Evolutionary conservation across 2,113 vertebrate genomes (phyloP).

Genomic region (Smithornis capensis): DNA sequence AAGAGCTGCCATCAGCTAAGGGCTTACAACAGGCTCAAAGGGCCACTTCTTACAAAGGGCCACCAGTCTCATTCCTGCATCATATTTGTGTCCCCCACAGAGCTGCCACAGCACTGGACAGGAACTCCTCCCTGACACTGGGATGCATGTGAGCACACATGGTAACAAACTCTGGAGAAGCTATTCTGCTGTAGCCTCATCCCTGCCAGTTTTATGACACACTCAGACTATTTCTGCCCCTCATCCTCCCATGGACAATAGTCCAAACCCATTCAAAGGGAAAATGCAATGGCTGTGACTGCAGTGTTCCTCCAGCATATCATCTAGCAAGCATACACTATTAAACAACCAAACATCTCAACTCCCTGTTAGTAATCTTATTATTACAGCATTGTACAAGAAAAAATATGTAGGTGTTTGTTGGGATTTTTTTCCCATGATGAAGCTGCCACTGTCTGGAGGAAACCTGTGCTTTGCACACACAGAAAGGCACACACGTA

Average conservation of each 20-base stretch:
- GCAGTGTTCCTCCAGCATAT: neutral
- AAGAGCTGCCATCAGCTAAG: neutral
- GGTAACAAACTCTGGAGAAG: neutral
- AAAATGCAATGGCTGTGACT: neutral
- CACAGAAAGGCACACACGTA: slow-evolving; percentile 27
- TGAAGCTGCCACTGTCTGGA: slow-evolving; percentile 3
- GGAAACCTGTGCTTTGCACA: slow-evolving; percentile 7
- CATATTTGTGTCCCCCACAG: neutral
- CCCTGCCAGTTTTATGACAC: neutral
- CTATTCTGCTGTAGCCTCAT: neutral
- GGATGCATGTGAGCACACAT: neutral
- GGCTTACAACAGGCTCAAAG: neutral
- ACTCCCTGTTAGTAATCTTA: neutral
- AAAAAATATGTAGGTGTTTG: neutral
- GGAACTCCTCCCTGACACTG: neutral
- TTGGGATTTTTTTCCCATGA: neutral
- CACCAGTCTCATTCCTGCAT: neutral
- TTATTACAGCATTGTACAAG: neutral
- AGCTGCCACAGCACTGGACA: neutral
- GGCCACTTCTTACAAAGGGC: neutral
- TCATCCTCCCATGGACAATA: neutral
- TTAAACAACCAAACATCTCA: slow-evolving; percentile 19
- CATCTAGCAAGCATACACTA: neutral
- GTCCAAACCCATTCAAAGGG: neutral
- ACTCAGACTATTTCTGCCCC: neutral